Conservation (phyloP, 2,113 vertebrate species). For the Urocynchramus pylzowi region DNA sequence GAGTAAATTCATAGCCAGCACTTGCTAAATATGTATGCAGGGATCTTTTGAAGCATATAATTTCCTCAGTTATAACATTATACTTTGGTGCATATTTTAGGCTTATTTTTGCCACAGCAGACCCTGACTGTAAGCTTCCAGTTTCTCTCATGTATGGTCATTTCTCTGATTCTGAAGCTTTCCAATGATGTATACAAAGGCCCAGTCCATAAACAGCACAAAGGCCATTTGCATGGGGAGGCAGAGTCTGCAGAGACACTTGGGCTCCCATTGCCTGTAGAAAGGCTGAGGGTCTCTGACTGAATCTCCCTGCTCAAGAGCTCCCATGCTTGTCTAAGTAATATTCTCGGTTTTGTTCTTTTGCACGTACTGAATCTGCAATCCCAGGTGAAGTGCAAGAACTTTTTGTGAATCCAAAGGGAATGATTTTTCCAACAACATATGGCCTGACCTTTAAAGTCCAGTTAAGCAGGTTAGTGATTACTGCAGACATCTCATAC, state of each 20-base stretch:
- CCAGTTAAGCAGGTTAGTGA: not conserved
- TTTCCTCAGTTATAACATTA: conserved; percentile 23
- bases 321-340: not conserved
- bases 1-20: not conserved
- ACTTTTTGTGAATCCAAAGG: not conserved
- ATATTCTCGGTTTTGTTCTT: not conserved
- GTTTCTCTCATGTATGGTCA: not conserved
- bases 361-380: not conserved
- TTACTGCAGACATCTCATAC: not conserved
- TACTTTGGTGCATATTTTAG: not conserved
- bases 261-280: rapidly evolving
- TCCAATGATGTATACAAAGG: not conserved
- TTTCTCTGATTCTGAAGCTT: not conserved
- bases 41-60: conserved; percentile 27
- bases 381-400: not conserved
- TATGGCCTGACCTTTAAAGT: not conserved
- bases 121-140: not conserved
- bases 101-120: not conserved
- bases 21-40: not conserved
- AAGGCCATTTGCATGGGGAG: not conserved
- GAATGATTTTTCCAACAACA: not conserved
- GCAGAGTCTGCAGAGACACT: not conserved
- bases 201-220: not conserved
- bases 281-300: not conserved
- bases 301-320: not conserved